Percentiles rank a stretch among this genome's conserved stretches.
These are phyloP conservation scores for Callimico goeldii DNA, from an alignment of 2,797 vertebrate species.

Conservation along the genomic window DNA sequence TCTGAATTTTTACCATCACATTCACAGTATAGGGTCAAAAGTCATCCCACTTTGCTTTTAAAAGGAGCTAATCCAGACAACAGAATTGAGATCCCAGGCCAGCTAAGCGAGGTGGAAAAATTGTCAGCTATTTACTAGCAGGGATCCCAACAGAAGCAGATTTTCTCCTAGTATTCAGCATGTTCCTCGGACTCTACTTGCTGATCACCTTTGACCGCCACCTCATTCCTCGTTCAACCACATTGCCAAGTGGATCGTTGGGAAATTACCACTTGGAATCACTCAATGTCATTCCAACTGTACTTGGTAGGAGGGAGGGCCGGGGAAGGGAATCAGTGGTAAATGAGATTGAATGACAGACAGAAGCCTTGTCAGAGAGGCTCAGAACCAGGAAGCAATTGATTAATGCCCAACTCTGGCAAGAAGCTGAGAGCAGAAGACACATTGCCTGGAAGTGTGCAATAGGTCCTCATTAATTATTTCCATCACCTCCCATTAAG, in stretches of 20 bases:
- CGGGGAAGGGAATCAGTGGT: not conserved
- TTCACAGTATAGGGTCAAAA: not conserved
- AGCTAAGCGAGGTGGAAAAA: not conserved
- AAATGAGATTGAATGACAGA: conserved; percentile 11
- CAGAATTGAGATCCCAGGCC: not conserved
- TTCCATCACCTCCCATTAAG: not conserved
- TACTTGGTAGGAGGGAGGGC: not conserved
- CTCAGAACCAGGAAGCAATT: not conserved
- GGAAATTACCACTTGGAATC: conserved; percentile 45
- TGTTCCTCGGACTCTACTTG: not conserved
- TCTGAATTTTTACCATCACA: not conserved
- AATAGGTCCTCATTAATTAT: not conserved
- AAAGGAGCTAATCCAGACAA: not conserved
- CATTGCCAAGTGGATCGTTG: not conserved
- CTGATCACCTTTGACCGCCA: not conserved
- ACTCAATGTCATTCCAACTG: not conserved
- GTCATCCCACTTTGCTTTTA: not conserved
- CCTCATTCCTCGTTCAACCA: not conserved
- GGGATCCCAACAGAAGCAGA: not conserved
- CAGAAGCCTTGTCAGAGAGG: not conserved
- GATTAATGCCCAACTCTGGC: not conserved
- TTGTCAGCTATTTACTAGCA: not conserved
- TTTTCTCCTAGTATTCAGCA: not conserved
- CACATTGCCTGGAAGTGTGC: not conserved
- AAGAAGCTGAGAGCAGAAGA: not conserved